Evolutionary conservation across 2,888 invertebrate genomes (phyloP).

Genomic region (Drosophila buzzatii): DNA sequence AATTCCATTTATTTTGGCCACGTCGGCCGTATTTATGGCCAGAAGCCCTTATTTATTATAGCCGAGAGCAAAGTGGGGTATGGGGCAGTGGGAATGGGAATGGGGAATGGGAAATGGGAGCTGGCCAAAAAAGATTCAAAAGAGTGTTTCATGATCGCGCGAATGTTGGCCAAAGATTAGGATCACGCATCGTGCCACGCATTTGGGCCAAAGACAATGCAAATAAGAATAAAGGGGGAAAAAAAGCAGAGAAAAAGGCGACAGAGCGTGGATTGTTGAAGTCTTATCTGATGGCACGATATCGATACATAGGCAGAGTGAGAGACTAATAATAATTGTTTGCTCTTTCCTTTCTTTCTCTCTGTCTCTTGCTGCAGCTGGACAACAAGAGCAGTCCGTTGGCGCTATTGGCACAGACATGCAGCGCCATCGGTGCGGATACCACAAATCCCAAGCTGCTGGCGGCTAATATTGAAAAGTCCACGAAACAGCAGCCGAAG

Average conservation of each 20-base stretch:
- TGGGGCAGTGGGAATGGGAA: no score
- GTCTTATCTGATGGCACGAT: conserved; percentile 68
- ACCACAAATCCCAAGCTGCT: conserved; percentile 91
- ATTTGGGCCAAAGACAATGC: conserved; percentile 53
- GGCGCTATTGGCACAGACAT: conserved; percentile 97
- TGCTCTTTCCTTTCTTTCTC: conserved; percentile 85
- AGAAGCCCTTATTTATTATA: conserved; percentile 70
- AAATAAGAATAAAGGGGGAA: conserved; percentile 3
- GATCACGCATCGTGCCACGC: conserved; percentile 54
- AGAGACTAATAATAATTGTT: conserved; percentile 34
- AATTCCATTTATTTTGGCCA: conserved; percentile 59
- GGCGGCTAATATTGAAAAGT: conserved; percentile 91
- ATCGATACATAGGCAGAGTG: conserved; percentile 21
- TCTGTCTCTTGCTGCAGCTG: conserved; percentile 89
- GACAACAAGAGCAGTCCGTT: conserved; percentile 99
- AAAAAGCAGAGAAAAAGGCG: conserved; percentile 30
- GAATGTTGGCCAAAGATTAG: conserved; percentile 44
- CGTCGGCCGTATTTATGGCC: conserved; percentile 59
- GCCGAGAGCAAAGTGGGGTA: conserved; percentile 10
- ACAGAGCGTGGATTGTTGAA: conserved; percentile 21
- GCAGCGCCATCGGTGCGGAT: conserved; percentile 98
- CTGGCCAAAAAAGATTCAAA: conserved; percentile 3
- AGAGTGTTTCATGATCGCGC: conserved; percentile 51
- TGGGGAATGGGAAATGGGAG: not conserved
- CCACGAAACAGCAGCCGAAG: conserved; percentile 87